Conservation (phyloP, 1,140 invertebrate species). For the Asbolus verrucosus region DNA sequence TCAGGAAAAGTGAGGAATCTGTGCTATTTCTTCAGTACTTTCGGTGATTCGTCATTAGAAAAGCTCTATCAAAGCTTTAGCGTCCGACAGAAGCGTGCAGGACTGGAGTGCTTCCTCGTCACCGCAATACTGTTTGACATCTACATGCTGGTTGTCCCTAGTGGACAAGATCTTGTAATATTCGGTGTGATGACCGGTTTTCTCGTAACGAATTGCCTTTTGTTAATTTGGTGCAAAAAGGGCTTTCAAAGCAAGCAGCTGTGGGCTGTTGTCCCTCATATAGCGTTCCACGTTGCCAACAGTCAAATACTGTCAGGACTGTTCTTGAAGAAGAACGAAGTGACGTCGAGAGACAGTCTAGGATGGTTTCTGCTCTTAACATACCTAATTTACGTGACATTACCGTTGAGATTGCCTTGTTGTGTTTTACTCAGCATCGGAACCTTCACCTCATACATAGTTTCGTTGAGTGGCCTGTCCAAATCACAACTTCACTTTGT, state of each 20-base stretch:
- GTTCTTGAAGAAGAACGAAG: conserved; percentile 69
- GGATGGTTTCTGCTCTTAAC: conserved; percentile 85
- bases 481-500: conserved; percentile 32
- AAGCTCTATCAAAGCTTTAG: conserved; percentile 82
- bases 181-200: conserved; percentile 68
- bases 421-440: conserved; percentile 72
- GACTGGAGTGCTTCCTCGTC: conserved; percentile 80
- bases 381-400: conserved; percentile 86
- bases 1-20: conserved; percentile 57
- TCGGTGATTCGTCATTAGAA: conserved; percentile 73
- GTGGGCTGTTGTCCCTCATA: conserved; percentile 71
- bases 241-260: conserved; percentile 64
- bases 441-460: conserved; percentile 72
- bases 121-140: conserved; percentile 77
- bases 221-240: conserved; percentile 68
- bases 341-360: conserved; percentile 71
- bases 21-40: conserved; percentile 61
- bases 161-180: conserved; percentile 68
- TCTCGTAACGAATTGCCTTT: conserved; percentile 68
- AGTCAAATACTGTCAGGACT: conserved; percentile 72
- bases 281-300: conserved; percentile 74
- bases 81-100: conserved; percentile 78
- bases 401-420: conserved; percentile 79
- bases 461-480: conserved; percentile 48
- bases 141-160: conserved; percentile 71